Evolutionary conservation across 37 sponge, comb jelly and placozoan species (phyloP), one percentile per base, ranked within the genome.

Genomic region (Beroe ovata): DNA sequence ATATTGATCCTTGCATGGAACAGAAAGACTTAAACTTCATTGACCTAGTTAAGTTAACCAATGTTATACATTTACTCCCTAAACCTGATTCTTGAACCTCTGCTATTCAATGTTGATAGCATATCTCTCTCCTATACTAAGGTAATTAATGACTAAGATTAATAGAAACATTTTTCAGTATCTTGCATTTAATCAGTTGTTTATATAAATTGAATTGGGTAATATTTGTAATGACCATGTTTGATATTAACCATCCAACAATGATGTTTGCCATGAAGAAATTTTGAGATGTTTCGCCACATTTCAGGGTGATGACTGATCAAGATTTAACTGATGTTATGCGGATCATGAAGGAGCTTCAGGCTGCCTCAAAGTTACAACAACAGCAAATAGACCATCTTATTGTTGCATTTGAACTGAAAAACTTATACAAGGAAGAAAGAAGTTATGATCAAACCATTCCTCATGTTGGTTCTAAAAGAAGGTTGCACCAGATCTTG

Each of bases 351-450:
- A 29, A 35, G 32, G 38, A 25, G 20, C 38, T 69, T 6, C 71
- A 69, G 20, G 26, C 1, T 16, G 71, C 71, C 6, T 69, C 71
- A 8, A 29, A 69, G 36, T 35, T 69, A 36, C 71, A 69, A 21
- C 71, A 69, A 20, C 71, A 36, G 32, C 71, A 69, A 69, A 29
- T 69, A 21, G 71, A 69, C 20, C 71, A 69, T 8, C 36, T 69
- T 8, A 29, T 69, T 8, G 25, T 36, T 36, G 18, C 25, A 69
- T 29, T 35, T 36, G 71, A 69, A 21, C 38, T 19, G 8, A 14
- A 8, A 23, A 8, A 63, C 64, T 14, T n/a, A n/a, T 58, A 11
- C 18, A 19, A 11, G 18, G 18, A 18, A 19, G 18, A 58, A 18
- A 58, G 59, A 58, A 58, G 59, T 18, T 58, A 19, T 11, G 59